These are phyloP conservation scores for Capitella teleta DNA, from an alignment of 1,140 invertebrate species.

Conservation along the genomic window DNA sequence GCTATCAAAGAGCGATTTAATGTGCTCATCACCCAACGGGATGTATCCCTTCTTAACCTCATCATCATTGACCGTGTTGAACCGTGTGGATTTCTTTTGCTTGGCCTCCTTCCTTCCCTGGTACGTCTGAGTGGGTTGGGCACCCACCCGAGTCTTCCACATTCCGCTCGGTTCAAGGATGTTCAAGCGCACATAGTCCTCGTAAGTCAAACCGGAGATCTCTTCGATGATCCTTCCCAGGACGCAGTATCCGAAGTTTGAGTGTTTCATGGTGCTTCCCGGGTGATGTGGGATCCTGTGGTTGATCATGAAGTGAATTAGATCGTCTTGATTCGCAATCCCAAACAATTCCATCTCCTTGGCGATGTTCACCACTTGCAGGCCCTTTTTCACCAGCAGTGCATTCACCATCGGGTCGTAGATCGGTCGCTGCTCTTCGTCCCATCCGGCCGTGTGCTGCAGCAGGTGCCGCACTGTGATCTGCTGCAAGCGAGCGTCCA, in stretches of 20 bases:
- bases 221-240: constrained; percentile 37
- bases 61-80: too few species aligned
- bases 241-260: constrained; percentile 37
- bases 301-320: constrained; percentile 26
- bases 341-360: constrained; percentile 16
- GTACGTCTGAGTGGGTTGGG: background rate
- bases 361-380: constrained; percentile 22
- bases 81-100: background rate
- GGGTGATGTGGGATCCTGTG: constrained; percentile 23
- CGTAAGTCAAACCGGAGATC: constrained; percentile 21
- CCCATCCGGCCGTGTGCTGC: constrained; percentile 30
- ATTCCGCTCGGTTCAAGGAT: constrained; percentile 34
- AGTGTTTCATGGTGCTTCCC: constrained; percentile 27
- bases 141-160: constrained; percentile 28
- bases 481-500: constrained; percentile 21
- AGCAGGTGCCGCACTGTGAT: constrained; percentile 32
- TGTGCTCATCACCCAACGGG: constrained; percentile 4
- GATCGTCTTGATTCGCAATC: constrained; percentile 13
- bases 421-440: constrained; percentile 18
- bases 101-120: background rate
- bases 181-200: constrained; percentile 25
- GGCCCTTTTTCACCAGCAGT: constrained; percentile 13
- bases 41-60: too few species aligned
- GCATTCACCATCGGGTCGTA: constrained; percentile 26
- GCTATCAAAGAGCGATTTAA: constrained; percentile 15